Conservation (phyloP, 64 coral and sea anemone species). For the Montipora efflorescens region DNA sequence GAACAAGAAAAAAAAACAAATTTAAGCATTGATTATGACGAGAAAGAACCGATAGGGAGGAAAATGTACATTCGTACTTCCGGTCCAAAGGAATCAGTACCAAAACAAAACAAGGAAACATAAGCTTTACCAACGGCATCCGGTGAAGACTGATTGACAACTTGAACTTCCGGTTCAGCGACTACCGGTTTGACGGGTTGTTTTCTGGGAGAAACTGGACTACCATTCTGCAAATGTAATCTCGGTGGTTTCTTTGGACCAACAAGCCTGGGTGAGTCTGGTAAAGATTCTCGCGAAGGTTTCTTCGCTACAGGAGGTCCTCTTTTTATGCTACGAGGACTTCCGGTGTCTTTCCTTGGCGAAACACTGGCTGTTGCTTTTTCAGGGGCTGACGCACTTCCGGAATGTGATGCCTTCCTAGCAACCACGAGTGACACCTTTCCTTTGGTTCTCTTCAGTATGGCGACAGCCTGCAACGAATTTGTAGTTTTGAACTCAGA, state of each 20-base stretch:
- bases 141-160: constrained; percentile 21
- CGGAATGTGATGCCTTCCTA: constrained; percentile 57
- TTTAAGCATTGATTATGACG: neutral
- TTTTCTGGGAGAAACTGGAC: neutral
- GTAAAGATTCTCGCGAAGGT: neutral
- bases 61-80: neutral
- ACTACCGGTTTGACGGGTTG: constrained; percentile 1
- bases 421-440: constrained; percentile 86
- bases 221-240: neutral
- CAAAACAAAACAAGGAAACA: neutral
- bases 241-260: constrained; percentile 28
- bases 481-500: too few relatives aligned
- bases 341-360: constrained; percentile 19
- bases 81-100: neutral
- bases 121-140: neutral
- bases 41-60: neutral
- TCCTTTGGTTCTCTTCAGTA: constrained; percentile 85
- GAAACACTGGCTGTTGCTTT: constrained; percentile 49
- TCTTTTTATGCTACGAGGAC: neutral
- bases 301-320: constrained; percentile 39
- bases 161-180: constrained; percentile 3
- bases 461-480: constrained; percentile 75
- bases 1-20: neutral
- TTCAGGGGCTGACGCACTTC: constrained; percentile 39
- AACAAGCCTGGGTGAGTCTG: neutral